phyloP scores from a whole-genome alignment of 2,888 invertebrate species.

The Ichneumoninae sp. region DNA sequence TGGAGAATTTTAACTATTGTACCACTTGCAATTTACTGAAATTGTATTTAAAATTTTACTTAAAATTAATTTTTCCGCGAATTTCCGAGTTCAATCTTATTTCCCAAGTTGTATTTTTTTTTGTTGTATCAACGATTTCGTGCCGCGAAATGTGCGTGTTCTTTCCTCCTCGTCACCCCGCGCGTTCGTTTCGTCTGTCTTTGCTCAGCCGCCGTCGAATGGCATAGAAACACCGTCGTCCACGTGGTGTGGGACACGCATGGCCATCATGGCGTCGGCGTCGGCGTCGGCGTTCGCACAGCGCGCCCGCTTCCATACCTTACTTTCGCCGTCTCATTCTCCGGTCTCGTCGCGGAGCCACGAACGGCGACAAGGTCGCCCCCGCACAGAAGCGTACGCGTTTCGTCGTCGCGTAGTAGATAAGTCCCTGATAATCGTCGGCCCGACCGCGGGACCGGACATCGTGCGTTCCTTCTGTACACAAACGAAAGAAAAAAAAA shows the following conservation, averaged over 20 bases:
- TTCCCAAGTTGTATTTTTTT: not conserved
- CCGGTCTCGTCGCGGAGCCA: conserved; percentile 21
- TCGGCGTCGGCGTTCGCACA: conserved; percentile 64
- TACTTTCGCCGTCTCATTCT: conserved; percentile 49
- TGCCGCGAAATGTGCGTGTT: not conserved
- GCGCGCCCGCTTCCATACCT: conserved; percentile 43
- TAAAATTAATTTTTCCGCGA: too few species aligned
- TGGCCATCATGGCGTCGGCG: conserved; percentile 80
- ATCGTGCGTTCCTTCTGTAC: not conserved
- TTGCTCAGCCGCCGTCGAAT: conserved; percentile 43
- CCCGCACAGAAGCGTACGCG: conserved; percentile 20
- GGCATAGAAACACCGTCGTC: conserved; percentile 72
- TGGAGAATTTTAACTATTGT: too few species aligned
- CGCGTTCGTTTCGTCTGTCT: conserved; percentile 1
- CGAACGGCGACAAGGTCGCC: conserved; percentile 49
- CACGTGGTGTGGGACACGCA: conserved; percentile 78
- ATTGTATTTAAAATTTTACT: not conserved
- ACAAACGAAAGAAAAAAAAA: not conserved
- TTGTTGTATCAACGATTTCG: not conserved
- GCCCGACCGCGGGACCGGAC: not conserved
- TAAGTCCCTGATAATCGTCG: conserved; percentile 44
- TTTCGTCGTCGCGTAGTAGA: conserved; percentile 15
- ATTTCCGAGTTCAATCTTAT: not conserved
- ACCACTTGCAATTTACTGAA: too few species aligned
- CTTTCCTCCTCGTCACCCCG: not conserved